Base-by-base conservation (phyloP, 2,888 invertebrate genomes). In the Shargacucullia verbasci region DNA sequence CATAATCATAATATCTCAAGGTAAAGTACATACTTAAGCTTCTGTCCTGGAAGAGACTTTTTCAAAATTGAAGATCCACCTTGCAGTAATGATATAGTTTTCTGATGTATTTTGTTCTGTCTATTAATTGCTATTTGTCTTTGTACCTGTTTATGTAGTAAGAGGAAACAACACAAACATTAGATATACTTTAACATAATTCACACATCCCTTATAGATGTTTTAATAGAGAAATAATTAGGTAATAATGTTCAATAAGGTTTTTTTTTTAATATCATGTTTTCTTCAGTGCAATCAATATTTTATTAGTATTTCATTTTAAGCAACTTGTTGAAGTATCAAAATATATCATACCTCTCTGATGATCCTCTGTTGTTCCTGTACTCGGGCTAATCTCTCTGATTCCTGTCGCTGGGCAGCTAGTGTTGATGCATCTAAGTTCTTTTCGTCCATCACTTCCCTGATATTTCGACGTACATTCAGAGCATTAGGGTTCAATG, bases 361-460 rank as follows among this genome's bases (percentile, higher is more conserved):
- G 53, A 98, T 96, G 37, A 97, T 96, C 79, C 97, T 95, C 80
- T 98, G 98, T 77, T 98, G 97, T 75, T 97, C 98, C 81, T 98
- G 98, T 10, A 98, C 97, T 44, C 98, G 94, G 4, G 97, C 95
- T 72, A 98, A 93, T 83, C 98, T 95, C 88, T 99, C 99, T 69
- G 97, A 97, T 93, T 99, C 99, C 85, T 98, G 98, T 31, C 98
- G 94, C 86, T 99, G 99, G 0, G 99, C 99, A 20, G 97, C 97
- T 50, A 98, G 90, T 1, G 99, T 99, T 11, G 98, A 97, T 64
- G 98, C 98, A 84, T 99, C 99, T 65, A 99, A 90, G 83, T 99
- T 98, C 64, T 97, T 97, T 81, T 98, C 98, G 82, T 98, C 97
- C 96, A 99, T 97, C 8, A 99, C 98, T 91, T 99, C 98, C 55